phyloP scores from a whole-genome alignment of 1,140 invertebrate species.

The Pemphigus obesinymphae region DNA sequence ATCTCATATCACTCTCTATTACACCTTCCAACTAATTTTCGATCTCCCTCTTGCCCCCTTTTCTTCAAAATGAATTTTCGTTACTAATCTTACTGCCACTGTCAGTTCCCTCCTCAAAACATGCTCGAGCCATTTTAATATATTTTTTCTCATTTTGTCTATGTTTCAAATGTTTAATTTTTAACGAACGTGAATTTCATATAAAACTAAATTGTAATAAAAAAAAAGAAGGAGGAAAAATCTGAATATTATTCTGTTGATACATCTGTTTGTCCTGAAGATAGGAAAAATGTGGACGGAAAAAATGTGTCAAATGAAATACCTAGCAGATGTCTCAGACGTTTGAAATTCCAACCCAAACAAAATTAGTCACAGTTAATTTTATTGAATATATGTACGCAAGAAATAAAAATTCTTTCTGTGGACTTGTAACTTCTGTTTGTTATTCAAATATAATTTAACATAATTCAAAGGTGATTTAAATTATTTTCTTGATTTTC shows the following conservation, averaged over 20 bases:
- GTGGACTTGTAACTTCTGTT: background rate
- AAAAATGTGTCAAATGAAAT: slow-evolving; percentile 8
- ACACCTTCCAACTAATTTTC: too few species aligned
- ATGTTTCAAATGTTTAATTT: background rate
- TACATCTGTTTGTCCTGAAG: background rate
- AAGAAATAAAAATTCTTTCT: background rate
- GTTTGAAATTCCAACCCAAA: slow-evolving; percentile 4
- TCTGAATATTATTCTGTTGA: background rate
- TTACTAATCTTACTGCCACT: too few species aligned
- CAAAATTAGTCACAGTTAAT: background rate
- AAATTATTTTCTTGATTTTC: background rate
- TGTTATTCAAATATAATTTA: background rate
- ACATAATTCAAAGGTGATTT: too few species aligned
- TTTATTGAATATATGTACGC: background rate
- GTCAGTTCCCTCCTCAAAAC: too few species aligned
- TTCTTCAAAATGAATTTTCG: too few species aligned
- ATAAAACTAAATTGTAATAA: background rate
- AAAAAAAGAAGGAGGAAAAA: background rate
- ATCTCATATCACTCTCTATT: too few species aligned
- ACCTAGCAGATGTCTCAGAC: background rate
- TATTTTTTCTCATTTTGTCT: too few species aligned
- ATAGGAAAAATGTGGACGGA: background rate
- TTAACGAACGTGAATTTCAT: background rate
- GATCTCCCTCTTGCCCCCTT: too few species aligned
- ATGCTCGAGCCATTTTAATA: too few species aligned